Conservation (phyloP, 2,888 invertebrate genomes). For the Sepioteuthis lessoniana region DNA sequence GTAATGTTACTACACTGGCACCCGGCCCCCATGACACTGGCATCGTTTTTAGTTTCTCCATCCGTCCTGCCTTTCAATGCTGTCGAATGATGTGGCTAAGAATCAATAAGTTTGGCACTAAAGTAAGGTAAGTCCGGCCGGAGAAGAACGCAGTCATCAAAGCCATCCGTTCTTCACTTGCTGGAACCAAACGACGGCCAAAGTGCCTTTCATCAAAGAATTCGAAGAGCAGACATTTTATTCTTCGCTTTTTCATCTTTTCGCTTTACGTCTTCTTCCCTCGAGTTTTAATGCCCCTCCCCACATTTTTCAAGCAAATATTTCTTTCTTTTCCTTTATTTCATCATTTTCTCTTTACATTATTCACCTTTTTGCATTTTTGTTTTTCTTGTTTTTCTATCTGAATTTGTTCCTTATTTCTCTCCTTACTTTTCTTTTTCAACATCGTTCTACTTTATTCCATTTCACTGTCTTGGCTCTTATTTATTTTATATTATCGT, state of each 20-base stretch:
- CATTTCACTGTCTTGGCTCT: too few relatives aligned
- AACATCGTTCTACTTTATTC: too few relatives aligned
- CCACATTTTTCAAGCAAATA: neutral
- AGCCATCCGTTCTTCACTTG: neutral
- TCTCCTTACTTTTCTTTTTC: too few relatives aligned
- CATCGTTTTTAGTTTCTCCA: neutral
- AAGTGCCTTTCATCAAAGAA: slow-evolving; percentile 8
- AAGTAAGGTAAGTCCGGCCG: neutral
- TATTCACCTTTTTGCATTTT: too few relatives aligned
- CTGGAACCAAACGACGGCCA: neutral
- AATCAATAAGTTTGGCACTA: neutral
- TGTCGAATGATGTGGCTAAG: neutral
- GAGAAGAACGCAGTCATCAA: neutral
- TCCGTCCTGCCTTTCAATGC: neutral
- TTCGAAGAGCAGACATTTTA: neutral
- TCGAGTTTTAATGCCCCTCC: neutral
- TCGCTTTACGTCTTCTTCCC: neutral
- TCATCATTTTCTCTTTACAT: neutral
- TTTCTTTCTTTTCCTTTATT: neutral
- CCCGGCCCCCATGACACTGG: neutral
- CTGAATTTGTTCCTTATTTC: too few relatives aligned
- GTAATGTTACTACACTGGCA: too few relatives aligned
- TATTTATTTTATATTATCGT: too few relatives aligned
- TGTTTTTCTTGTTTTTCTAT: too few relatives aligned
- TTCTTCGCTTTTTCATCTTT: neutral